phyloP scores from a whole-genome alignment of 2,888 invertebrate genomes.

The Furcula furcula region DNA sequence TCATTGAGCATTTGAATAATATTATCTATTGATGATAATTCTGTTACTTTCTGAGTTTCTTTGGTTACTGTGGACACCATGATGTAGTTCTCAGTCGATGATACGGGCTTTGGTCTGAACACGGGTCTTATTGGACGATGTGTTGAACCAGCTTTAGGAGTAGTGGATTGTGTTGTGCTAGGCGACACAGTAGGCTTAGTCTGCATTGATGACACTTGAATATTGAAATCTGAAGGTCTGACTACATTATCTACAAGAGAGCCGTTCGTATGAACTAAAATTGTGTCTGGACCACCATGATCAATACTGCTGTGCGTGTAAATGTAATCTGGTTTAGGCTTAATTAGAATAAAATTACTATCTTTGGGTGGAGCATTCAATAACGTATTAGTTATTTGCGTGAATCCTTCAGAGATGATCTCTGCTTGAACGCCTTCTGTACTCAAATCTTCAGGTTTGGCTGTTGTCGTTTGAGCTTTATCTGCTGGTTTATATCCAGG shows the following conservation, averaged over 20 bases:
- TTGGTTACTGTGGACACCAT: slow-evolving; percentile 81
- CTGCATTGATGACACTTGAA: slow-evolving; percentile 74
- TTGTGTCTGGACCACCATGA: slow-evolving; percentile 83
- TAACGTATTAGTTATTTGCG: slow-evolving; percentile 79
- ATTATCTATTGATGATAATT: slow-evolving; percentile 74
- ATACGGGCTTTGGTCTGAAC: slow-evolving; percentile 78
- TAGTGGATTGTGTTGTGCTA: slow-evolving; percentile 47
- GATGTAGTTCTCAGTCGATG: slow-evolving; percentile 76
- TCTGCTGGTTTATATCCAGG: slow-evolving; percentile 68
- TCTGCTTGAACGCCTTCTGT: slow-evolving; percentile 64
- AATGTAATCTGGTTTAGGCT: slow-evolving; percentile 59
- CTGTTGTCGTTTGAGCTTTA: slow-evolving; percentile 39
- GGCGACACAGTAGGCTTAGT: slow-evolving; percentile 68
- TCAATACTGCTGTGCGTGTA: slow-evolving; percentile 80
- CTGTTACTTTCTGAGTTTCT: slow-evolving; percentile 63
- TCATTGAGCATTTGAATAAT: slow-evolving; percentile 85
- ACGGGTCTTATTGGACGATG: slow-evolving; percentile 75
- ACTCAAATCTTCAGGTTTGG: slow-evolving; percentile 46
- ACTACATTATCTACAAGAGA: slow-evolving; percentile 76
- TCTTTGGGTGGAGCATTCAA: slow-evolving; percentile 71
- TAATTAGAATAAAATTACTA: slow-evolving; percentile 51
- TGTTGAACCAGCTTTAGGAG: slow-evolving; percentile 61
- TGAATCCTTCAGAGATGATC: slow-evolving; percentile 80
- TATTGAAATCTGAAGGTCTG: slow-evolving; percentile 75
- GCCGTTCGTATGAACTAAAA: slow-evolving; percentile 81